phyloP scores from a whole-genome alignment of 2,113 vertebrate genomes.

The Cyrtonyx montezumae region DNA sequence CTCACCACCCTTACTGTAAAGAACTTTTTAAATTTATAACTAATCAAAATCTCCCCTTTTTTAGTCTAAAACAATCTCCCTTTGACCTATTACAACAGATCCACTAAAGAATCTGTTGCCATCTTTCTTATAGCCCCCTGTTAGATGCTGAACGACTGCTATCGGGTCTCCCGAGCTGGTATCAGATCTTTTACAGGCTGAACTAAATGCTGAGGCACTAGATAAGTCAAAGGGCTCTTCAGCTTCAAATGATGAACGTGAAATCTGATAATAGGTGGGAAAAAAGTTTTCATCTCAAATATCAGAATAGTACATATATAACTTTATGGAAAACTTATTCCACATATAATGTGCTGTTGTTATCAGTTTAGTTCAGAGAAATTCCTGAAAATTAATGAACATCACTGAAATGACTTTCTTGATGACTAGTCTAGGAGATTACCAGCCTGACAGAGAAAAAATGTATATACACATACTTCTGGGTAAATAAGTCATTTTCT shows the following conservation, averaged over 20 bases:
- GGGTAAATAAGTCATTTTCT: slow-evolving; percentile 34
- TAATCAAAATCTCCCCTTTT: too few relatives aligned
- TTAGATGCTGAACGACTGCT: too few relatives aligned
- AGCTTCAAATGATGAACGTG: background rate
- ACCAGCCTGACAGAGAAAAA: slow-evolving; percentile 39
- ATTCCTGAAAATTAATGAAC: slow-evolving; percentile 64
- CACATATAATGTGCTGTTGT: background rate
- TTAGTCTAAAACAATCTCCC: too few relatives aligned
- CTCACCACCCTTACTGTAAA: too few relatives aligned
- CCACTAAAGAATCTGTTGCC: too few relatives aligned
- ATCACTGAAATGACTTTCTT: slow-evolving; percentile 56
- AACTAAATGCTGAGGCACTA: background rate
- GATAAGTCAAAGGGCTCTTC: background rate
- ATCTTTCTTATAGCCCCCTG: too few relatives aligned
- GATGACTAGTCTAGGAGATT: slow-evolving; percentile 41
- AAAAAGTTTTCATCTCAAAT: background rate
- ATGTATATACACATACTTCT: background rate
- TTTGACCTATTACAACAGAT: too few relatives aligned
- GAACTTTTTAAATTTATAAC: too few relatives aligned
- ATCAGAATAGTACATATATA: slow-evolving; percentile 8
- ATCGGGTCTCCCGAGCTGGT: too few relatives aligned
- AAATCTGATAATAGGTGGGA: background rate
- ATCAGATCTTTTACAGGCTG: too few relatives aligned
- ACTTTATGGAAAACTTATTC: slow-evolving; percentile 48
- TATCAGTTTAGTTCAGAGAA: slow-evolving; percentile 57